Evolutionary conservation across 2,797 vertebrate genomes (phyloP), one percentile per base, ranked within the genome.

Genomic region (Brachyalestes nurse): DNA sequence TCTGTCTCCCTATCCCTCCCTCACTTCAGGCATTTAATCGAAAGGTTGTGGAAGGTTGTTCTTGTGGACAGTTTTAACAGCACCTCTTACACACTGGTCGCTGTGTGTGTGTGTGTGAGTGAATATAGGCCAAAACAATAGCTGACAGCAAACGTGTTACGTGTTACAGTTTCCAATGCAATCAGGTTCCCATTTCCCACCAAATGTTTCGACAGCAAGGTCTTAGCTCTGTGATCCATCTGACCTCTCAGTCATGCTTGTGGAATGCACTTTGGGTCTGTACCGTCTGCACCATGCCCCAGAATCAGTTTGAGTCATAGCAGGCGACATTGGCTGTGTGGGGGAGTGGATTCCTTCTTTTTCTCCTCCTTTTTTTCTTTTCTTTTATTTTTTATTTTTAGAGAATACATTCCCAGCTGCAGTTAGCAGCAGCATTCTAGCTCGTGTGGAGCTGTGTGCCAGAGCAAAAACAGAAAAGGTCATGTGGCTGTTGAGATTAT

Each of bases 21-120:
- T 3, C 21, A 4, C 21, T 23, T 25, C 13, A 42, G n/a, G 42
- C 71, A 72, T 78, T 74, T 62, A 72, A 78, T 14, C 7, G 16
- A 8, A 16, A 53, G 72, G 74, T 85, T 82, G 49, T 82, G 87
- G 83, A 87, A 86, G 86, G 84, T 83, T 78, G 69, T 85, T 87
- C 72, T 78, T 84, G 79, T 69, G 80, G 82, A 87, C 85, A 84
- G 81, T 72, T 87, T 83, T 87, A 85, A 78, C 86, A 85, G 86
- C 72, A 83, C 73, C 71, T 75, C 66, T 62, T 64, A 86, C 83
- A 85, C 74, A 79, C 78, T 76, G 40, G 78, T 87, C 65, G 55
- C 78, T 17, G 73, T 19, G 55, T 55, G 38, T 38, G n/a, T n/a
- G n/a, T n/a, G n/a, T n/a, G n/a, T n/a, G n/a, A n/a, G n/a, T n/a